These are phyloP conservation scores for Cepaea nemoralis DNA, from an alignment of 1,140 invertebrate genomes.

Conservation along the genomic window DNA sequence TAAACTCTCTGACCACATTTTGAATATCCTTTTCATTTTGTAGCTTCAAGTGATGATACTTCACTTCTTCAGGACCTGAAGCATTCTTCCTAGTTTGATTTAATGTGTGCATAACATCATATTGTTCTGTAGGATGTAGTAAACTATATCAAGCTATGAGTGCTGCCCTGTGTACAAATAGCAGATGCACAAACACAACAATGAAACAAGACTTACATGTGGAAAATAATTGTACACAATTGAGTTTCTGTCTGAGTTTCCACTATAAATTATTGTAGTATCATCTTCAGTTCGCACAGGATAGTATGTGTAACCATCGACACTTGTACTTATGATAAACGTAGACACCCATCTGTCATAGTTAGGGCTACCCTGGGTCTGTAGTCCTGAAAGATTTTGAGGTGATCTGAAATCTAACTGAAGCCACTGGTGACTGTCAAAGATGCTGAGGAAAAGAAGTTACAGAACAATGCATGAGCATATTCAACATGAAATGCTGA, in stretches of 20 bases:
- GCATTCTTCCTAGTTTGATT: too few species aligned
- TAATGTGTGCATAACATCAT: too few species aligned
- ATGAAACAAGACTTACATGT: constrained; percentile 22
- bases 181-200: not conserved
- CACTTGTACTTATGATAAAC: constrained; percentile 17
- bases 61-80: too few species aligned
- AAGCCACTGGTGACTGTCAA: constrained; percentile 44
- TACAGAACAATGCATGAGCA: too few species aligned
- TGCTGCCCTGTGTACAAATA: too few species aligned
- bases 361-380: constrained; percentile 50
- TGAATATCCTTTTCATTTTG: too few species aligned
- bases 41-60: too few species aligned
- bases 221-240: constrained; percentile 7
- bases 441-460: constrained; percentile 28
- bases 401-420: constrained; percentile 44
- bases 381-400: constrained; percentile 44
- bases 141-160: too few species aligned
- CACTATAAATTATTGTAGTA: not conserved
- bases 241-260: constrained; percentile 18
- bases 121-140: too few species aligned
- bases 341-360: constrained; percentile 47
- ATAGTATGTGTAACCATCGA: constrained; percentile 27
- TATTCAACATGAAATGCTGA: too few species aligned
- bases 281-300: not conserved
- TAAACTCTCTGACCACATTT: too few species aligned